These are phyloP conservation scores for Entomyzon cyanotis DNA, from an alignment of 2,113 vertebrate species.

Conservation along the genomic window DNA sequence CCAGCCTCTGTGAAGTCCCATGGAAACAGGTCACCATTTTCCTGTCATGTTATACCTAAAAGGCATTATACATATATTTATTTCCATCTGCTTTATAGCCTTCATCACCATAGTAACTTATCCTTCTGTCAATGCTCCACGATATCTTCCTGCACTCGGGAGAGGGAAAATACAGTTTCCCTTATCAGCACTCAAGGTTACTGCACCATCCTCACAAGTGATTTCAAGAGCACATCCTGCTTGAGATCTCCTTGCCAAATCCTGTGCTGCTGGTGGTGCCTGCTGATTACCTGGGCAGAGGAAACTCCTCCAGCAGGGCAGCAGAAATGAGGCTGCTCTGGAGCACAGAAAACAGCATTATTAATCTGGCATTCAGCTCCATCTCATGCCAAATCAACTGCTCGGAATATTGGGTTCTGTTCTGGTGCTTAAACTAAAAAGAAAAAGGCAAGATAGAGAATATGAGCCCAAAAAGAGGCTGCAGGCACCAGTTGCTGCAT, in stretches of 20 bases:
- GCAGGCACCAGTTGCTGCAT: not conserved
- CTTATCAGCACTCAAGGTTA: not conserved
- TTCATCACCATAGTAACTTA: constrained; percentile 49
- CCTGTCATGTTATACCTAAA: not conserved
- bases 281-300: not conserved
- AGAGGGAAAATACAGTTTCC: not conserved
- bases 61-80: not conserved
- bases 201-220: not conserved
- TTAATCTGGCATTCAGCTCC: not conserved
- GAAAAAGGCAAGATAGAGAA: not conserved
- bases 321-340: not conserved
- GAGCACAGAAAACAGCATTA: not conserved
- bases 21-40: not conserved
- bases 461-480: not conserved
- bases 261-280: not conserved
- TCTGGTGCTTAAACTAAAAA: not conserved
- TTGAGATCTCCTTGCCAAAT: not conserved
- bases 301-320: not conserved
- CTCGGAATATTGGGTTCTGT: not conserved
- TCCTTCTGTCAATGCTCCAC: not conserved
- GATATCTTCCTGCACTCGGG: not conserved
- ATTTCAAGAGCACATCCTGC: not conserved
- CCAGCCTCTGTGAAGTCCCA: not conserved
- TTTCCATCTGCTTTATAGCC: constrained; percentile 1
- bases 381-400: not conserved